Evolutionary conservation across 2,113 vertebrate genomes (phyloP), one percentile per base, ranked within the genome.

Genomic region (Cardinalis cardinalis): DNA sequence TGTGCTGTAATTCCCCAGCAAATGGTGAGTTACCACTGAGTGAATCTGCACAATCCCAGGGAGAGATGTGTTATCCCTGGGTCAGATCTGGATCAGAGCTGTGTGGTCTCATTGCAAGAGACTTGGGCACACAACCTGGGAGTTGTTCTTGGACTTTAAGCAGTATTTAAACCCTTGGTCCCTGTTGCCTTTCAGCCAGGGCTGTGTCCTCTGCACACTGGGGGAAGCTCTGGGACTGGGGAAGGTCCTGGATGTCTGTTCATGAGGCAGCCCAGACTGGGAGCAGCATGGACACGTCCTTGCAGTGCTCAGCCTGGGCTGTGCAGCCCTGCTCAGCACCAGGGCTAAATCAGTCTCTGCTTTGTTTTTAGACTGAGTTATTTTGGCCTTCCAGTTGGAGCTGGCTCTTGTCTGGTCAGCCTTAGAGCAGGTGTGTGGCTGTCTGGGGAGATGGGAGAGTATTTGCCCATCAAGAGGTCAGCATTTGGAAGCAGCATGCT

Each of bases 381-480:
- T 89, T 95, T 93, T 93, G 84, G 81, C 46, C 59, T 79, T 89
- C 28, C 58, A 73, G 20, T 70, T 87, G 89, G 74, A 79, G 68
- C 63, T 91, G 77, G 49, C 26, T 84, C 41, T 3, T 24, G 77
- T 81, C 87, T 93, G 91, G 34, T 53, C 71, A 85, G 87, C 46
- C 49, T 51, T 31, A 24, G 78, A 92, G 82, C 87, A 94, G 91
- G n/a, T 87, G 91, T 72, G 66, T 52, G 49, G 49, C 95, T 25
- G 63, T 26, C 70, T 87, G 81, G 51, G 77, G 44, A 24, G 77
- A 8, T 51, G 76, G 2, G 18, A 63, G 43, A 3, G 18, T 55
- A 14, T 75, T 79, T 89, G 81, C 74, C 78, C 55, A 43, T 43
- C 77, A 12, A 19, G 55, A 73, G 88, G 52, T 51, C 91, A 90